phyloP scores from a whole-genome alignment of 2,113 vertebrate species.

The Lampris megalopsis region DNA sequence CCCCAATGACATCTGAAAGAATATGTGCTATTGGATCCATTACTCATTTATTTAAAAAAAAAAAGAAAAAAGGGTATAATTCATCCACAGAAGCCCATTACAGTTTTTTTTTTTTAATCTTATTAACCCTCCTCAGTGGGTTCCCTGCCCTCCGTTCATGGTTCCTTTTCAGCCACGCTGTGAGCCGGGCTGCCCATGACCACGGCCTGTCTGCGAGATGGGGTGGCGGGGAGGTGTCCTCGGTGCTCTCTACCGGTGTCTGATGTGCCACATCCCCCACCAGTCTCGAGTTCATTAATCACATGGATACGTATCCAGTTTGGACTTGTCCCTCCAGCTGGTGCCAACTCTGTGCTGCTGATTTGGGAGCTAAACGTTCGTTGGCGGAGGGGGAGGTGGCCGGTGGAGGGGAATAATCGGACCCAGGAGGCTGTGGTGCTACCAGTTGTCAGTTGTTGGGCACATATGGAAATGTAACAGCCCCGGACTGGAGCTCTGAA shows the following conservation, averaged over 20 bases:
- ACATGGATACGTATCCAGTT: constrained; percentile 33
- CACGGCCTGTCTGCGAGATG: constrained; percentile 58
- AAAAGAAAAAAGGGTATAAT: constrained; percentile 35
- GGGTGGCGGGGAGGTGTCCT: constrained; percentile 71
- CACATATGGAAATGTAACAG: no score
- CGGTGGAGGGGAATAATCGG: no score
- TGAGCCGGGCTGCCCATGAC: constrained; percentile 58
- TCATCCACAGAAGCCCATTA: not conserved
- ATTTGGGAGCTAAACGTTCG: constrained; percentile 37
- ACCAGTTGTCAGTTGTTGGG: no score
- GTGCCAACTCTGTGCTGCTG: constrained; percentile 32
- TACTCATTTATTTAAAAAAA: constrained; percentile 25
- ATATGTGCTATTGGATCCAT: not conserved
- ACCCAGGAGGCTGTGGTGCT: no score
- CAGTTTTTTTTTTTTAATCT: constrained; percentile 33
- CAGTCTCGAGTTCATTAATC: constrained; percentile 64
- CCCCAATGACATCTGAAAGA: not conserved
- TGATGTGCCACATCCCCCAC: constrained; percentile 17
- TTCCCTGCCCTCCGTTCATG: constrained; percentile 55
- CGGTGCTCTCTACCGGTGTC: constrained; percentile 63
- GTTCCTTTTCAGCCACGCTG: constrained; percentile 34
- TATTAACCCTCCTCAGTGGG: constrained; percentile 47
- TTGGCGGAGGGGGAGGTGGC: no score
- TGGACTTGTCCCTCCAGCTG: constrained; percentile 29
- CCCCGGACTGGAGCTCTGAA: no score